Percentiles rank a stretch among this genome's conserved stretches.
Evolutionary conservation across 2,113 vertebrate species (phyloP).

Genomic region (Dolichallabes microphthalmus): DNA sequence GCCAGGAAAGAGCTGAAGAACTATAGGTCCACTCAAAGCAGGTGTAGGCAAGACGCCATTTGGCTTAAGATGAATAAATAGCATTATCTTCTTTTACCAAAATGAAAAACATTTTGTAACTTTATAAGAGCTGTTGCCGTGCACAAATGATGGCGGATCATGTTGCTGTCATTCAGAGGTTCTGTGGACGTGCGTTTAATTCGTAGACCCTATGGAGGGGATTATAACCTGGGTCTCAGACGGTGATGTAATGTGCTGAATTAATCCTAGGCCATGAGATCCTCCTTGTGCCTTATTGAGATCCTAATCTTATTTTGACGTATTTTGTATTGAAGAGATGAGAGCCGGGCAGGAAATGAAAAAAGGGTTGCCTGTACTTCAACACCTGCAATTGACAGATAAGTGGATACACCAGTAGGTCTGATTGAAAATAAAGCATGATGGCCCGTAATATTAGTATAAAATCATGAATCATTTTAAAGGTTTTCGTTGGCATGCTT

Average conservation of each 20-base stretch:
- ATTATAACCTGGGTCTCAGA: slow-evolving; percentile 43
- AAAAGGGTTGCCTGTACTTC: slow-evolving; percentile 38
- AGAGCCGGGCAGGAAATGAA: slow-evolving; percentile 68
- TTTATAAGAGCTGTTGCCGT: slow-evolving; percentile 21
- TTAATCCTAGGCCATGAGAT: slow-evolving; percentile 40
- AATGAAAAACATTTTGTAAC: slow-evolving; percentile 26
- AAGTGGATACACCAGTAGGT: neutral
- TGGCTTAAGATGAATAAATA: slow-evolving; percentile 13
- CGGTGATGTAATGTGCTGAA: slow-evolving; percentile 37
- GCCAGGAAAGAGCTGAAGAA: neutral
- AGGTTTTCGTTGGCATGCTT: slow-evolving; percentile 23
- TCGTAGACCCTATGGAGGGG: slow-evolving; percentile 7
- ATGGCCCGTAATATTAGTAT: neutral
- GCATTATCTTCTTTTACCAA: slow-evolving; percentile 12
- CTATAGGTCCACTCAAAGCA: neutral
- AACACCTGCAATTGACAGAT: slow-evolving; percentile 44
- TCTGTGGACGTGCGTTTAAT: slow-evolving; percentile 2
- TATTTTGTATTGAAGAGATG: slow-evolving; percentile 56
- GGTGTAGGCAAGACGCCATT: slow-evolving; percentile 18
- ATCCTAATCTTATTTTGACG: slow-evolving; percentile 68
- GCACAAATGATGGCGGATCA: slow-evolving; percentile 1
- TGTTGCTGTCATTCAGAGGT: slow-evolving; percentile 35
- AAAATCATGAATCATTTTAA: slow-evolving; percentile 5
- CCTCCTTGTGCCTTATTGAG: slow-evolving; percentile 62
- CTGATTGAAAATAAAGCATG: neutral